phyloP scores from a whole-genome alignment of 2,888 invertebrate species.

The Trichacis sp. region DNA sequence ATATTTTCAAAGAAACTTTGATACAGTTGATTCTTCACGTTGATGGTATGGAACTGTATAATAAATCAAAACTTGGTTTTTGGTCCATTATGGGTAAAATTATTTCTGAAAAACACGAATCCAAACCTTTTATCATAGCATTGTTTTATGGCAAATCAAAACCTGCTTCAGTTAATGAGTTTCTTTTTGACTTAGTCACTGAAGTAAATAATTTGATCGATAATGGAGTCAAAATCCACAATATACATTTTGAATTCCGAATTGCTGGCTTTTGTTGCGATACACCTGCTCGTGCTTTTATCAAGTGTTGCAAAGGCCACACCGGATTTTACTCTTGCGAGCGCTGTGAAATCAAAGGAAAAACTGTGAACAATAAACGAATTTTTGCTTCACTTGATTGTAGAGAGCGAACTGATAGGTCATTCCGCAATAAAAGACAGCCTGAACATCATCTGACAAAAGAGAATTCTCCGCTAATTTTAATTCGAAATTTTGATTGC shows the following conservation, averaged over 20 bases:
- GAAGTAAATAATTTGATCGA: constrained; percentile 9
- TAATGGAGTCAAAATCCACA: constrained; percentile 12
- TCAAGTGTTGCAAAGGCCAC: constrained; percentile 16
- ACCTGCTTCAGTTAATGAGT: constrained; percentile 12
- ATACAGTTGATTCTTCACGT: constrained; percentile 7
- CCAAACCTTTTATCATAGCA: constrained; percentile 23
- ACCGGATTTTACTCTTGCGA: constrained; percentile 24
- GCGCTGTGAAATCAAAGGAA: constrained; percentile 15
- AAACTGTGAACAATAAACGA: constrained; percentile 17
- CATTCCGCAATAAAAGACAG: constrained; percentile 16
- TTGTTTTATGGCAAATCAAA: constrained; percentile 27
- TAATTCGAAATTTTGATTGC: background rate
- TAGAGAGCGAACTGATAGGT: constrained; percentile 7
- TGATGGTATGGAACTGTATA: constrained; percentile 11
- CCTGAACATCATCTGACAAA: constrained; percentile 16
- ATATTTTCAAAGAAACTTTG: constrained; percentile 6
- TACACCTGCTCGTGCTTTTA: constrained; percentile 19
- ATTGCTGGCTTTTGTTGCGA: constrained; percentile 15
- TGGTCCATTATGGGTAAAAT: constrained; percentile 17
- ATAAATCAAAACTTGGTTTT: constrained; percentile 14
- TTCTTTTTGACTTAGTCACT: constrained; percentile 14
- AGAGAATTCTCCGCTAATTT: constrained; percentile 3
- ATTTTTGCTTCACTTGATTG: constrained; percentile 13
- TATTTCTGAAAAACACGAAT: constrained; percentile 9
- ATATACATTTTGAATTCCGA: constrained; percentile 2